phyloP scores from a whole-genome alignment of 2,113 vertebrate genomes.

The Epinephelus lanceolatus region DNA sequence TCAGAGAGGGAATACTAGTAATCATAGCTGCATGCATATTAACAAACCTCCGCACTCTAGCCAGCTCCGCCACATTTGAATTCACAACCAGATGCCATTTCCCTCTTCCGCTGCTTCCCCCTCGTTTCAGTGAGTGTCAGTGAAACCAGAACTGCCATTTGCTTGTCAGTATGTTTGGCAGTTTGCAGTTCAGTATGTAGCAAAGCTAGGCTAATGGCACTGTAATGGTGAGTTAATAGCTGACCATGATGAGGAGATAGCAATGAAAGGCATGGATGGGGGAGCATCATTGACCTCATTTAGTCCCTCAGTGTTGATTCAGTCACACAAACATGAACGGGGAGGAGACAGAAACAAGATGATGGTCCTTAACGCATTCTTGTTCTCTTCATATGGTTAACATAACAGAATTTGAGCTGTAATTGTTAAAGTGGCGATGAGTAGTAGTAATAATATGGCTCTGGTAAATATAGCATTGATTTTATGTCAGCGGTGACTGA shows the following conservation, averaged over 20 bases:
- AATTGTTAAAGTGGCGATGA: conserved; percentile 41
- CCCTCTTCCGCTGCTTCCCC: background rate
- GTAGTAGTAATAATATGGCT: conserved; percentile 37
- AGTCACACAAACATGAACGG: conserved; percentile 28
- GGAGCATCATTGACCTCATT: conserved; percentile 68
- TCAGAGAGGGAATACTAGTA: conserved; percentile 8
- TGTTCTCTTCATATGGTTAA: background rate
- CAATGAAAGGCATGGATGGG: conserved; percentile 49
- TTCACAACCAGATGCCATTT: conserved; percentile 35
- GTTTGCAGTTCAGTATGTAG: conserved; percentile 34
- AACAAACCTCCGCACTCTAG: background rate
- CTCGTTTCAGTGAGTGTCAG: conserved; percentile 26
- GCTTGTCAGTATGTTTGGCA: conserved; percentile 42
- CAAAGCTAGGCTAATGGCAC: conserved; percentile 58
- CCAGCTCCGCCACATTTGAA: conserved; percentile 21
- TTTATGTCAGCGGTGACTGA: conserved; percentile 63
- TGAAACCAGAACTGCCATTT: conserved; percentile 57
- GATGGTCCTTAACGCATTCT: conserved; percentile 9
- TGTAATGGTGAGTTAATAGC: conserved; percentile 67
- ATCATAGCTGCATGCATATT: conserved; percentile 26
- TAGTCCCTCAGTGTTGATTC: conserved; percentile 52
- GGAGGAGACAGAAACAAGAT: conserved; percentile 8
- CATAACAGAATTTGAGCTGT: conserved; percentile 8
- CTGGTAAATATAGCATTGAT: conserved; percentile 69
- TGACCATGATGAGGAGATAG: conserved; percentile 49